Percentiles rank a stretch among this genome's conserved stretches.
These are phyloP conservation scores for Chauna torquata DNA, from an alignment of 2,113 vertebrate genomes.

Conservation along the genomic window DNA sequence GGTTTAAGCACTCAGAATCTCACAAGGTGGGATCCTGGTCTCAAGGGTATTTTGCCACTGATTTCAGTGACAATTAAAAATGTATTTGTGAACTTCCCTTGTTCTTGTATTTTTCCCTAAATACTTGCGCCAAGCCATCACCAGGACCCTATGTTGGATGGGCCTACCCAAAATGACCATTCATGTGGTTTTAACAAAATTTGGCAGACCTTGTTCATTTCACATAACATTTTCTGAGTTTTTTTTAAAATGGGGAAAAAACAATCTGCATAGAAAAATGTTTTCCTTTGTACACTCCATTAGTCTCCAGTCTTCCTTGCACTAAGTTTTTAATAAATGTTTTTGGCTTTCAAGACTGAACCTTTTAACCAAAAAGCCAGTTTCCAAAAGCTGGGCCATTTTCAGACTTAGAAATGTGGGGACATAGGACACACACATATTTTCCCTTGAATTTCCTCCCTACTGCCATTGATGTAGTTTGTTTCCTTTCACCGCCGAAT, in stretches of 20 bases:
- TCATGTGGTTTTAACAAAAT: neutral
- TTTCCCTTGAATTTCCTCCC: neutral
- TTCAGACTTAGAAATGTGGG: neutral
- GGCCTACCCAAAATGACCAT: neutral
- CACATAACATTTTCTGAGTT: neutral
- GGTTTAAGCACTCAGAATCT: conserved; percentile 29
- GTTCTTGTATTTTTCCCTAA: neutral
- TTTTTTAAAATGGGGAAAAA: neutral
- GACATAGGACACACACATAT: neutral
- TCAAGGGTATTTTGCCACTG: neutral
- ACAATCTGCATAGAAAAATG: neutral
- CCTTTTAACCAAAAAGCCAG: neutral
- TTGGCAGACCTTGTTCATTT: neutral
- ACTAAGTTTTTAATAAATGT: neutral
- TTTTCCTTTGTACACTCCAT: neutral
- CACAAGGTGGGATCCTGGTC: neutral
- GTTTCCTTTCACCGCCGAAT: neutral
- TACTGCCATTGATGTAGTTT: neutral
- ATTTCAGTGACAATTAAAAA: neutral
- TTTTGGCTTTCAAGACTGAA: neutral
- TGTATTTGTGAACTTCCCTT: neutral
- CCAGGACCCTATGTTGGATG: neutral
- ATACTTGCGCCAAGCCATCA: neutral
- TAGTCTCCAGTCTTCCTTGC: neutral
- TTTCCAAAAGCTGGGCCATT: neutral